A percentile compares a stretch with the other conserved stretches of the same genome.
Conservation (phyloP, 1,140 invertebrate genomes). For the Leptonema lineaticorne region DNA sequence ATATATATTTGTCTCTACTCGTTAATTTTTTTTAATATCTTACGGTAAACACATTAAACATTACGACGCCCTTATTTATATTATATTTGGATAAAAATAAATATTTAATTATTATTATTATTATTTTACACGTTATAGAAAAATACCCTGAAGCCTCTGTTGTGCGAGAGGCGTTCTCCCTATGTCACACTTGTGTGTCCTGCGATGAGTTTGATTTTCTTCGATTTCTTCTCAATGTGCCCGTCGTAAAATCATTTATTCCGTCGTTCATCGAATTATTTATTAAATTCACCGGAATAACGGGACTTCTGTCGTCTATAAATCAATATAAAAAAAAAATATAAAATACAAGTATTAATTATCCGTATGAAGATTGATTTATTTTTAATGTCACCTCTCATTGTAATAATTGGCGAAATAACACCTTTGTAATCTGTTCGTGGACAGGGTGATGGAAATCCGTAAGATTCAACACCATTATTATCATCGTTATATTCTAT, state of each 20-base stretch:
- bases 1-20: too few species aligned
- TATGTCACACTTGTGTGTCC: constrained; percentile 40
- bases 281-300: constrained; percentile 65
- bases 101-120: constrained; percentile 17
- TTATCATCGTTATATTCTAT: constrained; percentile 27
- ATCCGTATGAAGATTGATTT: not conserved
- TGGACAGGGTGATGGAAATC: constrained; percentile 64
- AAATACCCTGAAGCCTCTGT: constrained; percentile 33
- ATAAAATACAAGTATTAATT: not conserved
- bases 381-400: constrained; percentile 48
- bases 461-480: constrained; percentile 60
- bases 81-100: constrained; percentile 4
- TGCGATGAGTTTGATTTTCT: constrained; percentile 31
- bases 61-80: not conserved
- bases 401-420: constrained; percentile 60
- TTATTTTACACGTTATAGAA: constrained; percentile 18
- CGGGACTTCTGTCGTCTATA: constrained; percentile 65
- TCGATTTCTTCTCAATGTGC: constrained; percentile 22
- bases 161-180: constrained; percentile 33
- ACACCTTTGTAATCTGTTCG: constrained; percentile 58
- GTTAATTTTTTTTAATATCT: not conserved
- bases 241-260: constrained; percentile 74
- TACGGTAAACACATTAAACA: not conserved
- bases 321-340: not conserved
- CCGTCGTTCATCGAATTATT: constrained; percentile 84